Conservation (phyloP, 2,113 vertebrate genomes). For the Crotophaga sulcirostris region DNA sequence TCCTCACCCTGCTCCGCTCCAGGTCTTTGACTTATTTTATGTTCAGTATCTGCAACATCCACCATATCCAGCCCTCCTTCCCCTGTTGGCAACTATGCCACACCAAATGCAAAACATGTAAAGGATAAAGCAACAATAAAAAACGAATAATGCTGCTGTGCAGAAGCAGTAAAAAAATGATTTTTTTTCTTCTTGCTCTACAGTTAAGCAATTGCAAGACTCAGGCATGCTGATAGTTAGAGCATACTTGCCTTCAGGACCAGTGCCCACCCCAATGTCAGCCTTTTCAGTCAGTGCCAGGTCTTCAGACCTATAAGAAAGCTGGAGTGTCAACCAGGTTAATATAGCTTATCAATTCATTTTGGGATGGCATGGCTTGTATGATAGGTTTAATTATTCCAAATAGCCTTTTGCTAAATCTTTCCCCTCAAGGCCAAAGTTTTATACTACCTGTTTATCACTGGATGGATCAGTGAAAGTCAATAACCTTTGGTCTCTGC, state of each 20-base stretch:
- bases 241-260: fast-evolving
- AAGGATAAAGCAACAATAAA: not conserved
- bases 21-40: not conserved
- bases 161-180: not conserved
- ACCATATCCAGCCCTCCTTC: not conserved
- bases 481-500: not conserved
- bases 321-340: not conserved
- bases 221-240: not conserved
- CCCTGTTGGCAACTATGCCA: not conserved
- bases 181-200: not conserved
- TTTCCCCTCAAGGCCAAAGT: not conserved
- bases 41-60: not conserved
- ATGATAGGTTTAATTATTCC: not conserved
- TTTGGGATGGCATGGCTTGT: not conserved
- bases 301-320: not conserved
- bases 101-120: not conserved
- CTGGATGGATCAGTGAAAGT: not conserved
- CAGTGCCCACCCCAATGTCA: fast-evolving
- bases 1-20: not conserved
- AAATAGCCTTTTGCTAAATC: not conserved
- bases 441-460: not conserved
- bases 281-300: not conserved
- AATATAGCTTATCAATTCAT: not conserved
- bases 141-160: not conserved
- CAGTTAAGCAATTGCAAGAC: not conserved